Evolutionary conservation across 2,888 invertebrate genomes (phyloP), one percentile per base, ranked within the genome.

Genomic region (Copidosoma aretas): DNA sequence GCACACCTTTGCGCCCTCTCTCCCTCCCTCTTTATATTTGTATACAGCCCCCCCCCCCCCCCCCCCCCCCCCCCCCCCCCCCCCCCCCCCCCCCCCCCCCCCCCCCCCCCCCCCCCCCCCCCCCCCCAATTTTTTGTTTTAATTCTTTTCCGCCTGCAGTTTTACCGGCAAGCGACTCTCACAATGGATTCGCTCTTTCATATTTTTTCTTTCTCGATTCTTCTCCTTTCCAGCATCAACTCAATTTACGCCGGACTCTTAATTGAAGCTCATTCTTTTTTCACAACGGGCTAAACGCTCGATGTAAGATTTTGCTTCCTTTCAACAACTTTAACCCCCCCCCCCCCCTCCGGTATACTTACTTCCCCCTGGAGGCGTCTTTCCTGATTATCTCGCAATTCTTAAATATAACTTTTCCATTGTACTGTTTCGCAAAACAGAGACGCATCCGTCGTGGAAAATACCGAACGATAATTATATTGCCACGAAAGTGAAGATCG

Each of bases 191-290:
- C 67, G 56, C 64, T 67, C 22, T 64, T 53, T 4, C 32, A 64
- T 63, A 46, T 32, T 43, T 39, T 32, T 19, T 60, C n/a, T 52
- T 25, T 52, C 25, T 67, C 56, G 53, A 54, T 57, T 61, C 56
- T 53, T 61, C 64, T 41, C 25, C 25, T 54, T 52, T 64, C 63
- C 53, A 58, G 60, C 68, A 66, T 72, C 70, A 66, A 71, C 69
- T 71, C 67, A 61, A 71, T 71, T 71, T 64, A 64, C 67, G 66
- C 58, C 54, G 54, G 58, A 67, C 54, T 69, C 64, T 69, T 68
- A 69, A 69, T 69, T 64, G 71, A 64, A 62, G 57, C 60, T 8
- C 8, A 8, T 5, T 32, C 32, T 32, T 65, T 59, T 51, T 63
- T 60, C 25, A 17, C 51, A 17, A 22, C 10, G 14, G 5, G 53